Percentiles rank a stretch among this genome's conserved stretches.
Evolutionary conservation across 2,113 vertebrate genomes (phyloP).

Genomic region (Clarias macrocephalus): DNA sequence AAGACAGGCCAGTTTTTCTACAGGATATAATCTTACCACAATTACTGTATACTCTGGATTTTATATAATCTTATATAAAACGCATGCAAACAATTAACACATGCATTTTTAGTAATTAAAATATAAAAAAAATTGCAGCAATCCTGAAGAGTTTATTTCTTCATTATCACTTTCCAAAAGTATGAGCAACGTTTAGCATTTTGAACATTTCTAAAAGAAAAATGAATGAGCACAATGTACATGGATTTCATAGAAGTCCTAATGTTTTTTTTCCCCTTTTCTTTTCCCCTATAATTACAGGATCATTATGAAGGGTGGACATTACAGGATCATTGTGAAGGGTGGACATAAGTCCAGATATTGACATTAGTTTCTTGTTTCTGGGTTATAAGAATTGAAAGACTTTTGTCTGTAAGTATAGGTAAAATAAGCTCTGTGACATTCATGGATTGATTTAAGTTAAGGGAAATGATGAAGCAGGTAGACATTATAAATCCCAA

Average conservation of each 20-base stretch:
- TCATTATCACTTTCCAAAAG: no score
- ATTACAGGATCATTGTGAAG: neutral
- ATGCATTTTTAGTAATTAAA: neutral
- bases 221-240: neutral
- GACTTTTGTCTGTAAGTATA: neutral
- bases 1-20: neutral
- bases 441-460: neutral
- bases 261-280: no score
- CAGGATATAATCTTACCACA: neutral
- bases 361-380: neutral
- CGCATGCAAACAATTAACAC: no score
- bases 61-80: no score
- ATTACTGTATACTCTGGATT: neutral
- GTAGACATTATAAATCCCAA: neutral
- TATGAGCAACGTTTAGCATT: neutral
- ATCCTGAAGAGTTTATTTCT: no score
- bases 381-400: neutral
- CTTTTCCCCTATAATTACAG: neutral
- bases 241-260: neutral
- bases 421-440: neutral
- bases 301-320: neutral
- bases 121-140: neutral
- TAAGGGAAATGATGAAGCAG: neutral
- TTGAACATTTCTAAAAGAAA: neutral
- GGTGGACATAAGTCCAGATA: neutral